Conservation (phyloP, 1,140 invertebrate species). For the Dendrolimus punctatus region DNA sequence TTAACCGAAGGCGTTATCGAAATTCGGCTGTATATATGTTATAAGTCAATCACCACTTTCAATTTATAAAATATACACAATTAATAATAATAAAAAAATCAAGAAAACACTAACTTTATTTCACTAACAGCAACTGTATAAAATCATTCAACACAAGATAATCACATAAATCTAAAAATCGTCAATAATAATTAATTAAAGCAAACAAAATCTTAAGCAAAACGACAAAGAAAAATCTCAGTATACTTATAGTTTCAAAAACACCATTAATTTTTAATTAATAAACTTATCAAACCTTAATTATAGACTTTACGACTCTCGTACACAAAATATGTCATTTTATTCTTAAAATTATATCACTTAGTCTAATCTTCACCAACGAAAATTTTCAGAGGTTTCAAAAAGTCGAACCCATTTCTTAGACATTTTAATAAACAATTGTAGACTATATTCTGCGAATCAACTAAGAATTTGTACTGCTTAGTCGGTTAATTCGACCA, state of each 20-base stretch:
- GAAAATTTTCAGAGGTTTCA: no score
- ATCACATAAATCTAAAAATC: slow-evolving; percentile 43
- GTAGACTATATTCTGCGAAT: no score
- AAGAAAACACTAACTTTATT: slow-evolving; percentile 33
- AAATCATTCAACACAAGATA: slow-evolving; percentile 44
- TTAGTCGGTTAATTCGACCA: no score
- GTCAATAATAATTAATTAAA: slow-evolving; percentile 53
- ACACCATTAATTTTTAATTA: slow-evolving; percentile 17
- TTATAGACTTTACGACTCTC: slow-evolving; percentile 35
- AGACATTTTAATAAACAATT: no score
- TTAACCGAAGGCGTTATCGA: no score
- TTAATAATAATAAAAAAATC: slow-evolving; percentile 38
- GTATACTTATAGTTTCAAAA: slow-evolving; percentile 32
- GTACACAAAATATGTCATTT: slow-evolving; percentile 68
- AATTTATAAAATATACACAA: slow-evolving; percentile 4
- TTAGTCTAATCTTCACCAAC: slow-evolving; percentile 3
- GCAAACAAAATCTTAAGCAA: slow-evolving; percentile 40
- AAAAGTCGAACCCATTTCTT: no score
- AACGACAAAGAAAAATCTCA: slow-evolving; percentile 55
- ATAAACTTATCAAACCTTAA: slow-evolving; percentile 10
- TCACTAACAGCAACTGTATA: slow-evolving; percentile 36
- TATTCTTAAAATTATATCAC: slow-evolving; percentile 32
- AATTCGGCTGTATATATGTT: no score
- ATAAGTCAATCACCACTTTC: no score
- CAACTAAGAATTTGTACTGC: no score